Conservation (phyloP, 1,140 invertebrate species). For the Bathynomus jamesi region DNA sequence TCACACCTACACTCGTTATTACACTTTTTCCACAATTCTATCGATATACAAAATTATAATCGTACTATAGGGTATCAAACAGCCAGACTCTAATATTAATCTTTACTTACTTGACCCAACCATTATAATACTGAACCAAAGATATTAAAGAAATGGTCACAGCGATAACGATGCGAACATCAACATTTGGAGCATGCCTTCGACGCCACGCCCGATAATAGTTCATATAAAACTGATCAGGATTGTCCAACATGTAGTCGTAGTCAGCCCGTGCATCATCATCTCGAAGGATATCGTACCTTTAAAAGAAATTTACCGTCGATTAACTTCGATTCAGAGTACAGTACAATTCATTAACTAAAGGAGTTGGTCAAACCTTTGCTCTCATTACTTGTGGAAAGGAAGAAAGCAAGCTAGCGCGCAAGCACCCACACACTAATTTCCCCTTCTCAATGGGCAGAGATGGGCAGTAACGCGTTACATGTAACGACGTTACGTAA, state of each 20-base stretch:
- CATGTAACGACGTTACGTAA: too few species aligned
- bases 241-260: constrained; percentile 91
- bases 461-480: too few species aligned
- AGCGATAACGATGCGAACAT: constrained; percentile 74
- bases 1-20: too few species aligned
- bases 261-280: constrained; percentile 80
- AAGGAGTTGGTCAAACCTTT: not conserved
- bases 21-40: too few species aligned
- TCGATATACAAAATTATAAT: too few species aligned
- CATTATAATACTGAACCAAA: constrained; percentile 68
- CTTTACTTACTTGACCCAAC: constrained; percentile 56
- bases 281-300: constrained; percentile 77
- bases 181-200: constrained; percentile 77
- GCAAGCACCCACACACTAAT: not conserved
- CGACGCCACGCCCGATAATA: constrained; percentile 84
- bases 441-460: not conserved
- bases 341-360: too few species aligned
- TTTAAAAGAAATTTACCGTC: constrained; percentile 19
- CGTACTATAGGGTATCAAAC: too few species aligned
- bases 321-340: not conserved
- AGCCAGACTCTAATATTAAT: too few species aligned
- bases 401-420: too few species aligned
- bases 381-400: not conserved
- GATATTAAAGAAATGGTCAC: constrained; percentile 78
- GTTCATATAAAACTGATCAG: constrained; percentile 77